Percentiles rank a stretch among this genome's conserved stretches.
Evolutionary conservation across 2,888 invertebrate genomes (phyloP).

Genomic region (Eustalomyia histrio): DNA sequence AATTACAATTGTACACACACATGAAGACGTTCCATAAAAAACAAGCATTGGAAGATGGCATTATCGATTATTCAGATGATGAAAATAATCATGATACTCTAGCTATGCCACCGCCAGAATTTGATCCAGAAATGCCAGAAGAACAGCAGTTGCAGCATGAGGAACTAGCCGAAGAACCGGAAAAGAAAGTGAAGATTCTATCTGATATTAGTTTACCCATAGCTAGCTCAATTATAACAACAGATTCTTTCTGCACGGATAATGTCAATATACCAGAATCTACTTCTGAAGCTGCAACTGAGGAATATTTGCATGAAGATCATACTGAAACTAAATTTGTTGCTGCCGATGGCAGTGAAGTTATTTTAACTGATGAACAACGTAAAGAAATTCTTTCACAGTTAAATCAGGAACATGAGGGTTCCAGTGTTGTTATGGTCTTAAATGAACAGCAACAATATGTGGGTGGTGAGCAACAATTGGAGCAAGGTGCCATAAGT

Average conservation of each 20-base stretch:
- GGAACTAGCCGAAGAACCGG: background rate
- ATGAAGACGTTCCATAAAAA: slow-evolving; percentile 84
- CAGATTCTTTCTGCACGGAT: slow-evolving; percentile 81
- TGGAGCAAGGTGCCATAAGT: slow-evolving; percentile 51
- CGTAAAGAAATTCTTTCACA: slow-evolving; percentile 79
- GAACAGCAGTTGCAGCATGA: slow-evolving; percentile 12
- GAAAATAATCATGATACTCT: slow-evolving; percentile 70
- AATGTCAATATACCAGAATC: slow-evolving; percentile 82
- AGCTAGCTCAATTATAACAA: slow-evolving; percentile 69
- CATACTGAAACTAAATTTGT: slow-evolving; percentile 79
- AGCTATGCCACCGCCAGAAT: slow-evolving; percentile 66
- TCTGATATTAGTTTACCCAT: slow-evolving; percentile 78
- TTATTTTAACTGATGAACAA: slow-evolving; percentile 78
- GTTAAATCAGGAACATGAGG: slow-evolving; percentile 77
- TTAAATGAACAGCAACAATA: slow-evolving; percentile 72
- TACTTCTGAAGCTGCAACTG: slow-evolving; percentile 75
- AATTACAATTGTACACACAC: slow-evolving; percentile 86
- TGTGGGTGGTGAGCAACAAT: slow-evolving; percentile 34
- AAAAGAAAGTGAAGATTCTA: slow-evolving; percentile 80
- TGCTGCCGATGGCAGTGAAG: slow-evolving; percentile 80
- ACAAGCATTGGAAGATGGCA: slow-evolving; percentile 84
- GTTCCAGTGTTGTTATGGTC: slow-evolving; percentile 78
- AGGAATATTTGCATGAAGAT: slow-evolving; percentile 76
- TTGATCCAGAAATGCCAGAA: slow-evolving; percentile 62
- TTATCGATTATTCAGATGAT: slow-evolving; percentile 82